A percentile compares a stretch with the other conserved stretches of the same genome.
These are phyloP conservation scores for Pilophorus perplexus DNA, from an alignment of 2,888 invertebrate genomes.

Conservation along the genomic window DNA sequence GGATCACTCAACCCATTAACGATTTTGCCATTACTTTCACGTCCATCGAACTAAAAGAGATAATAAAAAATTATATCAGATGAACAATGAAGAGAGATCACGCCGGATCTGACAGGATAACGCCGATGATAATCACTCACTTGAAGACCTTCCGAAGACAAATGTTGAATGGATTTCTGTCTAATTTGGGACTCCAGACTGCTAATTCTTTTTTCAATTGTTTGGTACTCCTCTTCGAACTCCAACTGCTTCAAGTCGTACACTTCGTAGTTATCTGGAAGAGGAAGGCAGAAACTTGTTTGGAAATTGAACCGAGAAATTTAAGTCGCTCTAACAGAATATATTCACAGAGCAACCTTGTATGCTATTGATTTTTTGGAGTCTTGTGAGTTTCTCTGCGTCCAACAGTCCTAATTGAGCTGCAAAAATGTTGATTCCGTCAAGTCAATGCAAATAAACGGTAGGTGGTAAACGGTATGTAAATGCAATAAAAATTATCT, in stretches of 20 bases:
- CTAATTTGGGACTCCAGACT: constrained; percentile 29
- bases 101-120: too few species aligned
- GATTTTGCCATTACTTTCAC: constrained; percentile 19
- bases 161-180: background rate
- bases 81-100: background rate
- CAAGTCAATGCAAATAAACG: too few species aligned
- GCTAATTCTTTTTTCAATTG: constrained; percentile 2
- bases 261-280: constrained; percentile 31
- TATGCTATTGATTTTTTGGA: constrained; percentile 42
- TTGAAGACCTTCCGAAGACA: background rate
- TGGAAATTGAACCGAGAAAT: too few species aligned
- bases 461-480: too few species aligned
- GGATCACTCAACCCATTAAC: constrained; percentile 26
- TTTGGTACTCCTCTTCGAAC: constrained; percentile 21
- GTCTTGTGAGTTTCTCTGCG: constrained; percentile 41
- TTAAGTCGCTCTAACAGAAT: too few species aligned
- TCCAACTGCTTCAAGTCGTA: constrained; percentile 21
- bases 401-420: constrained; percentile 44
- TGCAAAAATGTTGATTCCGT: too few species aligned
- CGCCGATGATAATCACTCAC: constrained; percentile 15
- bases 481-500: background rate
- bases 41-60: constrained; percentile 16
- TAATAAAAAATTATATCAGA: background rate
- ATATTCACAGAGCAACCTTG: constrained; percentile 43
- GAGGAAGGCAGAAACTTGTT: too few species aligned